Evolutionary conservation across 2,797 vertebrate genomes (phyloP).

Genomic region (Aselliscus stoliczkanus): DNA sequence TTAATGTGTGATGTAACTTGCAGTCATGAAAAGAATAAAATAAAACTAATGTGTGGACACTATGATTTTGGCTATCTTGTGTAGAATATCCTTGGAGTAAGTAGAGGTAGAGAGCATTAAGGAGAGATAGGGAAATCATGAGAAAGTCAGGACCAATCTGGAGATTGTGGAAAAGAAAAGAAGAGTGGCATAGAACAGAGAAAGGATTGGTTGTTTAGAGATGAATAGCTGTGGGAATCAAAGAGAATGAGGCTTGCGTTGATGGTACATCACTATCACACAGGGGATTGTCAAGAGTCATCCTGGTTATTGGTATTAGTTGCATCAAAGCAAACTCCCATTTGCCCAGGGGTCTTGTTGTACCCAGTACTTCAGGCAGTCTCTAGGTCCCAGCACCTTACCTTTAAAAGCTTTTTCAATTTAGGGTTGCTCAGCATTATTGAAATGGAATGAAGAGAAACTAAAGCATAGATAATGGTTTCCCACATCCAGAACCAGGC

Average conservation of each 20-base stretch:
- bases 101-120: not conserved
- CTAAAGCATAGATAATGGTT: not conserved
- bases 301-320: not conserved
- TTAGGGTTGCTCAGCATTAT: conserved; percentile 36
- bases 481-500: conserved; percentile 29
- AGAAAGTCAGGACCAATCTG: not conserved
- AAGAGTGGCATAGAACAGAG: not conserved
- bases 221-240: not conserved
- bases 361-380: not conserved
- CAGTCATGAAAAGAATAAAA: not conserved
- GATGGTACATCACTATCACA: not conserved
- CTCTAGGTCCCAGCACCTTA: not conserved
- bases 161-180: not conserved
- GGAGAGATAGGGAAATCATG: not conserved
- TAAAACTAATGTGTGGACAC: not conserved
- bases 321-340: not conserved
- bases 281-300: not conserved
- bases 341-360: not conserved
- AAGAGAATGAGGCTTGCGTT: not conserved
- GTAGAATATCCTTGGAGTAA: not conserved
- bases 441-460: conserved; percentile 22
- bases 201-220: not conserved
- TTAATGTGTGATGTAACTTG: not conserved
- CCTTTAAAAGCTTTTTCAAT: conserved; percentile 15
- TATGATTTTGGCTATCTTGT: not conserved